Percentiles rank a stretch among this genome's conserved stretches.
Conservation (phyloP, 2,888 invertebrate species). For the Leucozona laternaria region DNA sequence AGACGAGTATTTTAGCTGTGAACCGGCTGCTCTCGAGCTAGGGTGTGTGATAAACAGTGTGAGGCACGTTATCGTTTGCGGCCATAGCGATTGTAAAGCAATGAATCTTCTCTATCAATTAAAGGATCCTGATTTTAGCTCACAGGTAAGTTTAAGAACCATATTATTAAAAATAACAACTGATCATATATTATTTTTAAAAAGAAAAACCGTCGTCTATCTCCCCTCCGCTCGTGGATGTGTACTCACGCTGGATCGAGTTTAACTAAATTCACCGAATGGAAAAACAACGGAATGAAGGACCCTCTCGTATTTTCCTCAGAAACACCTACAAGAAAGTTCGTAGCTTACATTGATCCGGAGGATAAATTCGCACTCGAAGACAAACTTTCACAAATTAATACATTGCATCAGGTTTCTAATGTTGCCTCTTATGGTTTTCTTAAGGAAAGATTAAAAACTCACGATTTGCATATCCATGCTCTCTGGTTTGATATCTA, state of each 20-base stretch:
- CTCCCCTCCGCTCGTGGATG: constrained; percentile 96
- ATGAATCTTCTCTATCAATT: constrained; percentile 96
- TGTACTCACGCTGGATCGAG: constrained; percentile 93
- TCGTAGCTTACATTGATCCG: constrained; percentile 97
- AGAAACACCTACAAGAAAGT: constrained; percentile 93
- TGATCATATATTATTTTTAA: constrained; percentile 34
- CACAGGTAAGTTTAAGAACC: constrained; percentile 84
- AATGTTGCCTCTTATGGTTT: constrained; percentile 97
- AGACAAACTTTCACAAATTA: constrained; percentile 97
- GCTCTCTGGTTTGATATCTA: constrained; percentile 99
- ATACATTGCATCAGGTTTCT: constrained; percentile 95
- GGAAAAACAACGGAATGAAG: constrained; percentile 85
- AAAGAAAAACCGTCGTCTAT: constrained; percentile 90
- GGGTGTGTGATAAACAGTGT: constrained; percentile 97
- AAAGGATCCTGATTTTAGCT: constrained; percentile 90
- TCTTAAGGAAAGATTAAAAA: constrained; percentile 91
- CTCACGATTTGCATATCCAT: constrained; percentile 93
- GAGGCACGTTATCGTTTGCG: constrained; percentile 96
- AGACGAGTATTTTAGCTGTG: constrained; percentile 95
- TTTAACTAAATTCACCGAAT: constrained; percentile 91
- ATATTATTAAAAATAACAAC: constrained; percentile 43
- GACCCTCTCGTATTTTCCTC: constrained; percentile 93
- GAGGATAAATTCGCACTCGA: constrained; percentile 94
- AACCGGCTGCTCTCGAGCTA: constrained; percentile 97
- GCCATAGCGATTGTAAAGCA: constrained; percentile 99